Percentiles rank a stretch among this genome's conserved stretches.
phyloP scores from a whole-genome alignment of 2,113 vertebrate genomes.

The Kryptolebias marmoratus region DNA sequence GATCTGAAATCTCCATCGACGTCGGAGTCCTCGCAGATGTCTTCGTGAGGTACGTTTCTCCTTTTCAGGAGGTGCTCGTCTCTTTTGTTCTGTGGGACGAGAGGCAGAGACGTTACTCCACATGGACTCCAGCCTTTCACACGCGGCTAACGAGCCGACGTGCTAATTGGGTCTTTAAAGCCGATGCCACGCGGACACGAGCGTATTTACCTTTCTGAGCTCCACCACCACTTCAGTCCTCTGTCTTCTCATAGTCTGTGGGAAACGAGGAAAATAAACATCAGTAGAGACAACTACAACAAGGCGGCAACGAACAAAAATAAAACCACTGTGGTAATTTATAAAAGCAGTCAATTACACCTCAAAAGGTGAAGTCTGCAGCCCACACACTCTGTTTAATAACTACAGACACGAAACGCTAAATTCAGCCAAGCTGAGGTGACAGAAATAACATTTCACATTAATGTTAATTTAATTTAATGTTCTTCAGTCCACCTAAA shows the following conservation, averaged over 20 bases:
- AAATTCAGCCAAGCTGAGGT: too few species aligned
- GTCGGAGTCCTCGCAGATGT: conserved; percentile 96
- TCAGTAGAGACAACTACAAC: not conserved
- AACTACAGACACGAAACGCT: too few species aligned
- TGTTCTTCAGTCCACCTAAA: too few species aligned
- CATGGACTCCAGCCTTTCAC: not conserved
- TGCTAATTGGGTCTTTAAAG: not conserved
- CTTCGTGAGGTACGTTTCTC: conserved; percentile 96
- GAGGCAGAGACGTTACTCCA: not conserved
- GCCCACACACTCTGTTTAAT: too few species aligned
- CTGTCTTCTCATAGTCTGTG: conserved; percentile 98
- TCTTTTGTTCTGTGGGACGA: conserved; percentile 89
- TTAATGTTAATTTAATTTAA: too few species aligned
- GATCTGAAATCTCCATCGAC: conserved; percentile 95
- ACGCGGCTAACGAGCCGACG: not conserved
- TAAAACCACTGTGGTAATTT: not conserved
- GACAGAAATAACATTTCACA: too few species aligned
- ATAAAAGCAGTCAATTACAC: not conserved
- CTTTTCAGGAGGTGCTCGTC: conserved; percentile 98
- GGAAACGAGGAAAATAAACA: conserved; percentile 15
- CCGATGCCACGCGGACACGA: not conserved
- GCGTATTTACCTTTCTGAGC: conserved; percentile 90
- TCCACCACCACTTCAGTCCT: conserved; percentile 98
- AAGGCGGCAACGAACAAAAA: too few species aligned
- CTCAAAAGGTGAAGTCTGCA: too few species aligned